Conservation (phyloP, 2,888 invertebrate genomes). For the Drosophila flavopinicola region DNA sequence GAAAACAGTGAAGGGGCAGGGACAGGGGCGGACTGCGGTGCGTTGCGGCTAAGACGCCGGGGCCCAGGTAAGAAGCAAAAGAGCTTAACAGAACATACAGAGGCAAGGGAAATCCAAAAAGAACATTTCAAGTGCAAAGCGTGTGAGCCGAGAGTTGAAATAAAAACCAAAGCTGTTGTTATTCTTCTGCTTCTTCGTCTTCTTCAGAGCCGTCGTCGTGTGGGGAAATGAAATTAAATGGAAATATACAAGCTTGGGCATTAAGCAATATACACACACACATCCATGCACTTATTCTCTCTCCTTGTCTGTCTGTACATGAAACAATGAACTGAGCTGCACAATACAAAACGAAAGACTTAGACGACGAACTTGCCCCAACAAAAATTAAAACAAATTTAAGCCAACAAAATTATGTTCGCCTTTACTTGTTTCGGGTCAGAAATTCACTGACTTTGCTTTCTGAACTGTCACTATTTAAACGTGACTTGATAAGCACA, state of each 20-base stretch:
- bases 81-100: conserved; percentile 24
- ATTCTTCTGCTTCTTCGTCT: conserved; percentile 1
- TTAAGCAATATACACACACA: conserved; percentile 42
- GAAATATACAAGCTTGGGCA: conserved; percentile 55
- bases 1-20: conserved; percentile 5
- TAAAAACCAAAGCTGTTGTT: conserved; percentile 56
- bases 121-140: conserved; percentile 71
- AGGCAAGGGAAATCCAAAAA: conserved; percentile 51
- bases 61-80: conserved; percentile 28
- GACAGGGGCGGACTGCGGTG: neutral
- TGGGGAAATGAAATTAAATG: conserved; percentile 63
- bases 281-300: conserved; percentile 1
- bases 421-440: conserved; percentile 39
- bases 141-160: conserved; percentile 73
- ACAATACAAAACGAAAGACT: conserved; percentile 62
- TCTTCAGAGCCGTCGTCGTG: conserved; percentile 20
- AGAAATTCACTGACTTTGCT: conserved; percentile 37
- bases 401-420: conserved; percentile 33
- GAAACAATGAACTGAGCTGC: conserved; percentile 45
- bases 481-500: conserved; percentile 14
- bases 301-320: conserved; percentile 3
- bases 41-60: conserved; percentile 16
- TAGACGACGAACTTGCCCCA: conserved; percentile 60
- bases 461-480: conserved; percentile 40
- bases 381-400: conserved; percentile 15